phyloP scores from a whole-genome alignment of 1,140 invertebrate genomes.

The Drosophila melanogaster region Release_6_plus_ISO1_MT NT_033777.3:26274501-26275000 shows the following conservation, averaged over 20 bases:
- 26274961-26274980: slow-evolving; percentile 76
- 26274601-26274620: slow-evolving; percentile 50
- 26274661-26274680: slow-evolving; percentile 21
- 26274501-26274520: slow-evolving; percentile 45
- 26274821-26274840: slow-evolving; percentile 84
- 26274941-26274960: slow-evolving; percentile 33
- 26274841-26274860: slow-evolving; percentile 84
- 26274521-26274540: slow-evolving; percentile 27
- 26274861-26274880: slow-evolving; percentile 84
- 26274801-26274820: slow-evolving; percentile 81
- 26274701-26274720: slow-evolving; percentile 10
- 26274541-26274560: slow-evolving; percentile 56
- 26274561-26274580: slow-evolving; percentile 67
- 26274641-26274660: slow-evolving; percentile 64
- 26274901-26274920: slow-evolving; percentile 35
- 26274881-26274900: slow-evolving; percentile 82
- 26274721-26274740: slow-evolving; percentile 37
- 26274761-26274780: slow-evolving; percentile 66
- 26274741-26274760: slow-evolving; percentile 20
- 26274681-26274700: background rate
- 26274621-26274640: slow-evolving; percentile 54
- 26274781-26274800: slow-evolving; percentile 82
- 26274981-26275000: slow-evolving; percentile 80
- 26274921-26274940: slow-evolving; percentile 15
- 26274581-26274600: slow-evolving; percentile 51